Evolutionary conservation across 2,113 vertebrate species (phyloP).

Genomic region (Ifrita kowaldi): DNA sequence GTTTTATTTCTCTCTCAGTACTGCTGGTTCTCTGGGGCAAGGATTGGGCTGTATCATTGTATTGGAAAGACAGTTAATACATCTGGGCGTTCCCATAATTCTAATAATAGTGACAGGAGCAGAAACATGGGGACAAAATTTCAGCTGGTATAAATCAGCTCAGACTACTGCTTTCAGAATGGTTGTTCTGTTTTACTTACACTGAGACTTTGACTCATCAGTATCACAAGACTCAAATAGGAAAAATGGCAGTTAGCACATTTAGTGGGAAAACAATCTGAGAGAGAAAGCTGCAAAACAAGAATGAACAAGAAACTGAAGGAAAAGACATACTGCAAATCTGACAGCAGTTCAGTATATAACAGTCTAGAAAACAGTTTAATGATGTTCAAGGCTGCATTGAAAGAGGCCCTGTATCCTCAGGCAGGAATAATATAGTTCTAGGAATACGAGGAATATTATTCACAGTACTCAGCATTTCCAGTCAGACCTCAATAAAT

Average conservation of each 20-base stretch:
- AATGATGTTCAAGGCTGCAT: neutral
- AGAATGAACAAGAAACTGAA: neutral
- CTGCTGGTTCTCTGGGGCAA: neutral
- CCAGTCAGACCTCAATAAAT: neutral
- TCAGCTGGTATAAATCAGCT: constrained; percentile 46
- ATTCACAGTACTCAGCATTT: neutral
- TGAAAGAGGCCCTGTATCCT: neutral
- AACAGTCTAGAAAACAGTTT: neutral
- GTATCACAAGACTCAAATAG: constrained; percentile 19
- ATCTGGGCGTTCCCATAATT: neutral
- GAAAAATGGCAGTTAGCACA: constrained; percentile 30
- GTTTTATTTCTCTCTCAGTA: neutral
- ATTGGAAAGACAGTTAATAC: neutral
- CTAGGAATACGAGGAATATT: neutral
- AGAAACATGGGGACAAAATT: neutral
- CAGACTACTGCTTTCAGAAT: constrained; percentile 11
- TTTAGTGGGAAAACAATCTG: constrained; percentile 28
- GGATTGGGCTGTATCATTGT: neutral
- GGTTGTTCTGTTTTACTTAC: constrained; percentile 28
- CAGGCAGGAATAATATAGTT: neutral
- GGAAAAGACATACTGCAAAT: neutral
- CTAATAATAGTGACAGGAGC: constrained; percentile 9
- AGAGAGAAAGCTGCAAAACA: neutral
- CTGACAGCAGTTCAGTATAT: neutral
- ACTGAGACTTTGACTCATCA: constrained; percentile 35